phyloP scores from a whole-genome alignment of 1,140 invertebrate species.

The Drosophila tani region DNA sequence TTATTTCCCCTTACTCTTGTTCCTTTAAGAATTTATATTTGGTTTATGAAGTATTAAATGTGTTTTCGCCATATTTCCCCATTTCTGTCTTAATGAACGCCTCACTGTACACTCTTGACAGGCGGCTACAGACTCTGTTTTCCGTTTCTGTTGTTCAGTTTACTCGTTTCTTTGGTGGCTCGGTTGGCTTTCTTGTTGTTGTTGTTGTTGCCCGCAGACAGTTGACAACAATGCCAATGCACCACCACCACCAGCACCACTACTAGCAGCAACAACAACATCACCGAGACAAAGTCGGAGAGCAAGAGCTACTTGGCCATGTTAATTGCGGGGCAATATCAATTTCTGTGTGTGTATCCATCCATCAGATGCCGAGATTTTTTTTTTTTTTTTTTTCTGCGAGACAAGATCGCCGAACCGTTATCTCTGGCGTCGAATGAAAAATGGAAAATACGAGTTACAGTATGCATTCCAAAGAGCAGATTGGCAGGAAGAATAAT shows the following conservation, averaged over 20 bases:
- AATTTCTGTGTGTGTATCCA: slow-evolving; percentile 60
- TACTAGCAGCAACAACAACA: slow-evolving; percentile 15
- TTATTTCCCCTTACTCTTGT: too few relatives aligned
- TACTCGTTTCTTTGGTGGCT: slow-evolving; percentile 36
- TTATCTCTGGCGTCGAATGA: slow-evolving; percentile 10
- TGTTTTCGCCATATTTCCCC: too few relatives aligned
- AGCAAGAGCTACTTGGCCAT: slow-evolving; percentile 45
- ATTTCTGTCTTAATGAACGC: too few relatives aligned
- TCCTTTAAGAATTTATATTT: too few relatives aligned
- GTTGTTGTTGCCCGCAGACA: slow-evolving; percentile 14
- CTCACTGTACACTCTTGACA: slow-evolving; percentile 18
- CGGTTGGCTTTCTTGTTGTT: not conserved
- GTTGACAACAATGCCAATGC: slow-evolving; percentile 41
- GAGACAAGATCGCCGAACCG: slow-evolving; percentile 50
- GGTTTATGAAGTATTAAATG: too few relatives aligned
- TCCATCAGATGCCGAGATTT: slow-evolving; percentile 50
- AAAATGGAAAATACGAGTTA: not conserved
- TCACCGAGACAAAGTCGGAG: slow-evolving; percentile 10
- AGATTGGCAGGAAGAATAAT: not conserved
- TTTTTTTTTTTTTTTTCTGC: slow-evolving; percentile 25
- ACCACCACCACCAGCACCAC: not conserved
- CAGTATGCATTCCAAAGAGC: not conserved
- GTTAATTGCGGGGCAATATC: slow-evolving; percentile 60
- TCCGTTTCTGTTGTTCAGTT: slow-evolving; percentile 11
- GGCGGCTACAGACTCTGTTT: slow-evolving; percentile 7